Conservation (phyloP, 1,140 invertebrate species). For the Drosophila tani region DNA sequence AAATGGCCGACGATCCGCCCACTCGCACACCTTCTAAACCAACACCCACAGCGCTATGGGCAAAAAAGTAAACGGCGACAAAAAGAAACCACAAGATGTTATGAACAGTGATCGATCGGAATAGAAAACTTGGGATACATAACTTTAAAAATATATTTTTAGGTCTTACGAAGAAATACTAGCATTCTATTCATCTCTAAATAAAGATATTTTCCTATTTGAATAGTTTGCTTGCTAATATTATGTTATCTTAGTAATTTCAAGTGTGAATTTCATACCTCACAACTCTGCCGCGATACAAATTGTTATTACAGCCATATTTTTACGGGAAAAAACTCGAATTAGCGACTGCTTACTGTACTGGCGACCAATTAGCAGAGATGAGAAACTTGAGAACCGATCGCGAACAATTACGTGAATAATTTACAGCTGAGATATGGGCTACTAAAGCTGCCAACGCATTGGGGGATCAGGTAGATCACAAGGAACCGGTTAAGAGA, state of each 20-base stretch:
- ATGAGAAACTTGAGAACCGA: constrained; percentile 69
- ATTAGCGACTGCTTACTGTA: constrained; percentile 25
- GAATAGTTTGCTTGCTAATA: neutral
- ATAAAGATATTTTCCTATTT: neutral
- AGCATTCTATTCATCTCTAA: too few relatives aligned
- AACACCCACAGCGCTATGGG: constrained; percentile 18
- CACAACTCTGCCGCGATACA: neutral
- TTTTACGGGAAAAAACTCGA: neutral
- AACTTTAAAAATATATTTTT: constrained; percentile 1
- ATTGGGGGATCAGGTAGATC: constrained; percentile 46
- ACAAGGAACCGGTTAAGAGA: constrained; percentile 59
- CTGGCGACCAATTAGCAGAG: constrained; percentile 60
- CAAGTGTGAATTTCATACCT: neutral
- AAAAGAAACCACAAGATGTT: constrained; percentile 33
- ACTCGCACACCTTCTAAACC: constrained; percentile 31
- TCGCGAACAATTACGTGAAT: constrained; percentile 74
- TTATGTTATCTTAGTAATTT: neutral
- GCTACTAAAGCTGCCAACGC: constrained; percentile 64
- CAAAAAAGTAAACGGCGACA: constrained; percentile 19
- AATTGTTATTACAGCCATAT: neutral
- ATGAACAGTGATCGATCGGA: constrained; percentile 18
- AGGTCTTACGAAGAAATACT: neutral
- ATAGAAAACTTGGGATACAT: too few relatives aligned
- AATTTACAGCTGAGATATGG: constrained; percentile 70
- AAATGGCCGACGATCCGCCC: constrained; percentile 40